Base-by-base conservation (phyloP, 2,113 vertebrate genomes). In the Sapayoa aenigma region DNA sequence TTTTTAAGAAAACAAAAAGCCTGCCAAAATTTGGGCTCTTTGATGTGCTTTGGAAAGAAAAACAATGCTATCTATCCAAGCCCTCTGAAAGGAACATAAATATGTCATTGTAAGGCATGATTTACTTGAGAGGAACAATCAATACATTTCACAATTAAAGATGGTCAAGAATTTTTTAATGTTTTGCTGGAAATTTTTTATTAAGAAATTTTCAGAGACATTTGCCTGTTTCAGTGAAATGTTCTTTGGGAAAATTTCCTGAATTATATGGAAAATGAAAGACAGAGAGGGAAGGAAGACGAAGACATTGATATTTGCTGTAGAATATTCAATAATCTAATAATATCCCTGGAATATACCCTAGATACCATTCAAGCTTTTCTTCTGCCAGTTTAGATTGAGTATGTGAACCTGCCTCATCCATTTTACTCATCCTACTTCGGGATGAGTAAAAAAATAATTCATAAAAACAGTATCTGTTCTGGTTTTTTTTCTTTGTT, bases 31-130 rank as follows among this genome's bases (percentile, higher is more conserved):
- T 84, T 94, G 53, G 60, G 62, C 66, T 95, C 90, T 96, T 97
- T 96, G 95, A 96, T 97, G 94, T 97, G 60, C 95, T 95, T 92
- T 96, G 96, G 96, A 95, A 97, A 95, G 92, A 88, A 96, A 93
- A 97, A 96, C 93, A 96, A 94, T 95, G 90, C 86, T 93, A 92
- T 96, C 94, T 96, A 39, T 92, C 88, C 73, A 94, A 96, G 88
- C 49, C 23, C 88, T 96, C 89, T 78, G 73, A 93, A 96, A 84
- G 65, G 76, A 96, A 93, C 65, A 96, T 89, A 95, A 95, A 92
- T 84, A 75, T 94, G 90, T 86, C 94, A 84, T 90, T 92, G 92
- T 52, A 92, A 94, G 90, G 56, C 83, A 90, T 65, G 25, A 90
- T 60, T 89, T 84, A 58, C 80, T 95, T 95, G 78, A 94, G 88